phyloP scores from a whole-genome alignment of 2,113 vertebrate species.

The Empidonax traillii region DNA sequence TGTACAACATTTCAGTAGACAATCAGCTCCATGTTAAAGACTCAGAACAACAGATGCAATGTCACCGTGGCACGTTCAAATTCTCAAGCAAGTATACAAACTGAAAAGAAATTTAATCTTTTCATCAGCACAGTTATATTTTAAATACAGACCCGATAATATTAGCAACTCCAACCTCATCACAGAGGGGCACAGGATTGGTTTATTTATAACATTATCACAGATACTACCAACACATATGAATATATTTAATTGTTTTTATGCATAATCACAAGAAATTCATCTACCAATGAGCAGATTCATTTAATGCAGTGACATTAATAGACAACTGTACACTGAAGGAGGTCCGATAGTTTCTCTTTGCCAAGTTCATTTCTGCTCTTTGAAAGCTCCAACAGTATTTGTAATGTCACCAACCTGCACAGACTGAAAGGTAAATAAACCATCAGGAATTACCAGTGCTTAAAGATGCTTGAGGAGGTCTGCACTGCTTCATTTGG shows the following conservation, averaged over 20 bases:
- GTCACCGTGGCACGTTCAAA: not conserved
- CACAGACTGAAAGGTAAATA: not conserved
- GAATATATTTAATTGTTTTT: not conserved
- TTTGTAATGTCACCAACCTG: not conserved
- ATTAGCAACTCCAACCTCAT: not conserved
- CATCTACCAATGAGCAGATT: not conserved
- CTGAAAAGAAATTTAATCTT: not conserved
- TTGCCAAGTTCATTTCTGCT: not conserved
- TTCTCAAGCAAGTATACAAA: not conserved
- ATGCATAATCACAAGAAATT: not conserved
- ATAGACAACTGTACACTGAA: not conserved
- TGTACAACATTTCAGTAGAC: not conserved
- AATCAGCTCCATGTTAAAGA: not conserved
- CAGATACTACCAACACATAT: not conserved
- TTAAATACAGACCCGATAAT: not conserved
- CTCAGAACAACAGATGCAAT: not conserved
- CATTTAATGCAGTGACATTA: not conserved
- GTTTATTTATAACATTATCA: not conserved
- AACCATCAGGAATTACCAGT: not conserved
- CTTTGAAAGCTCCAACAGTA: not conserved
- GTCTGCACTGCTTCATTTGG: not conserved
- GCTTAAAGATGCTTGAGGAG: not conserved
- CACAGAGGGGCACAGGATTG: not conserved
- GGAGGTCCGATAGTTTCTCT: not conserved
- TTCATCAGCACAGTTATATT: not conserved